A percentile compares a stretch with the other conserved stretches of the same genome.
phyloP scores from a whole-genome alignment of 1,140 invertebrate species.

The Neodiprion lecontei region DNA sequence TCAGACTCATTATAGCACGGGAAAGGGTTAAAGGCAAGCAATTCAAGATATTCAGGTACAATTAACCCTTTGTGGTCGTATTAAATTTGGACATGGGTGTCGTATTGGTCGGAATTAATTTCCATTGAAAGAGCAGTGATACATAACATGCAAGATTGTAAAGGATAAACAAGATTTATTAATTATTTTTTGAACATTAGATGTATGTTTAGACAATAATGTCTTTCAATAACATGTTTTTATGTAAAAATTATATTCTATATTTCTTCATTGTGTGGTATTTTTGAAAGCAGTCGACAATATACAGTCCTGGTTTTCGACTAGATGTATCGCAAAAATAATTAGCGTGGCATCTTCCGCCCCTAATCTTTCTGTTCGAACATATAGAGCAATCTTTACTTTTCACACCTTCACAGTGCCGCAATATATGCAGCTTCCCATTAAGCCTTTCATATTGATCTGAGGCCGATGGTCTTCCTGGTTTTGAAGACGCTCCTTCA shows the following conservation, averaged over 20 bases:
- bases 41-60: no score
- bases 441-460: conserved; percentile 23
- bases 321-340: conserved; percentile 32
- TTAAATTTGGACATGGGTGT: no score
- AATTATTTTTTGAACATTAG: no score
- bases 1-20: no score
- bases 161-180: no score
- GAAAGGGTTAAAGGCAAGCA: no score
- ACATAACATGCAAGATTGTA: no score
- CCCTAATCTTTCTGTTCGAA: conserved; percentile 9
- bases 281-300: conserved; percentile 29
- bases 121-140: no score
- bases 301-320: conserved; percentile 29
- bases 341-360: conserved; percentile 21
- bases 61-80: no score
- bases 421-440: conserved; percentile 25
- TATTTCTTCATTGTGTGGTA: conserved; percentile 33
- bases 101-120: no score
- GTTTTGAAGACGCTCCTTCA: conserved; percentile 21
- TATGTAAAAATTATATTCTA: conserved; percentile 25
- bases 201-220: no score
- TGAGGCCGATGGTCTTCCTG: conserved; percentile 12
- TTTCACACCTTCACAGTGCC: neutral
- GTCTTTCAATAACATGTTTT: no score
- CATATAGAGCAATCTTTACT: conserved; percentile 19